Evolutionary conservation across 2,888 invertebrate genomes (phyloP).

Genomic region (Argyresthia goedartella): DNA sequence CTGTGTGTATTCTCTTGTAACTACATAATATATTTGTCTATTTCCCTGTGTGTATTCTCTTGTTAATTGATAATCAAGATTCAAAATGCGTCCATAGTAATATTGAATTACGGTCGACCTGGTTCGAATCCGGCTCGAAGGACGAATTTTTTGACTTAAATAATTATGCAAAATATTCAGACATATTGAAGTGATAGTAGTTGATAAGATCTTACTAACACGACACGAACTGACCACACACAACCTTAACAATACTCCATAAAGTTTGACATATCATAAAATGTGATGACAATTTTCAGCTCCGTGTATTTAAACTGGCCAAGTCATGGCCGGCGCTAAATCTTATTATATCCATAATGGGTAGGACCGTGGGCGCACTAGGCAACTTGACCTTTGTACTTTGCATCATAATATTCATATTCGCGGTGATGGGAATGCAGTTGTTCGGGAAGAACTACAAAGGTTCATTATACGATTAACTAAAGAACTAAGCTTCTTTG

Average conservation of each 20-base stretch:
- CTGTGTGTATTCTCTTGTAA: no score
- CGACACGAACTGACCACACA: neutral
- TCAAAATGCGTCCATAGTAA: neutral
- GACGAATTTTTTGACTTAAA: no score
- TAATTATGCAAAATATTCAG: no score
- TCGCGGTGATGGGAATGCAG: conserved; percentile 98
- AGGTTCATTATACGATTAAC: conserved; percentile 72
- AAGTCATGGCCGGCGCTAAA: conserved; percentile 97
- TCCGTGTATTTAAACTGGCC: conserved; percentile 96
- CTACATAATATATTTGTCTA: no score
- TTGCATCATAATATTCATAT: conserved; percentile 97
- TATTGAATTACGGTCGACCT: neutral
- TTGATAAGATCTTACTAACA: neutral
- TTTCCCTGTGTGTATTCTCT: no score
- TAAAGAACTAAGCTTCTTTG: conserved; percentile 59
- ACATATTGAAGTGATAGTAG: neutral
- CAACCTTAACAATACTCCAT: neutral
- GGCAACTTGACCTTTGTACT: conserved; percentile 96
- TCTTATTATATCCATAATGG: conserved; percentile 95
- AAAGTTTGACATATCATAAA: conserved; percentile 15
- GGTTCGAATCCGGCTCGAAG: neutral
- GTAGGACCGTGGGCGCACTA: conserved; percentile 94
- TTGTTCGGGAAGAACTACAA: conserved; percentile 92
- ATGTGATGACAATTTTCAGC: conserved; percentile 75
- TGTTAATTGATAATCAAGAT: neutral